Percentiles rank a stretch among this genome's conserved stretches.
These are phyloP conservation scores for Picus viridis DNA, from an alignment of 2,797 vertebrate species.

Conservation along the genomic window DNA sequence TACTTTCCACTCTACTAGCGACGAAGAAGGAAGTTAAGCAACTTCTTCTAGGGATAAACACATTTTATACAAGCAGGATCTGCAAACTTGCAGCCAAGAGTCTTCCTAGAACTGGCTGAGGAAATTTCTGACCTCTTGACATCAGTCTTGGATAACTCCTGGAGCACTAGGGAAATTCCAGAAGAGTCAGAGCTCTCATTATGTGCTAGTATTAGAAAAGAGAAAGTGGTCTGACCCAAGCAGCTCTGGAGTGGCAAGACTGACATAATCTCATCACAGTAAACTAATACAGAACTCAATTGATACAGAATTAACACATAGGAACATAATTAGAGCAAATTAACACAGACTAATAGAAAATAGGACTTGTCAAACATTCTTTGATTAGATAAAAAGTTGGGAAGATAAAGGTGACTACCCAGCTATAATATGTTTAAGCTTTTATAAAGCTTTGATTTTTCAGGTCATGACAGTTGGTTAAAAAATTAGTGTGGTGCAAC, in stretches of 20 bases:
- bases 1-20: constrained; percentile 69
- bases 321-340: constrained; percentile 28
- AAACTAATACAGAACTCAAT: constrained; percentile 44
- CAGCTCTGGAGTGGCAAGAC: not conserved
- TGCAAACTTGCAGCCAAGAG: constrained; percentile 56
- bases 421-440: constrained; percentile 15
- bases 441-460: constrained; percentile 22
- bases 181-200: not conserved
- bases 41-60: constrained; percentile 72
- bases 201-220: constrained; percentile 32
- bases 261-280: constrained; percentile 44
- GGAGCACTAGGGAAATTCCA: constrained; percentile 50
- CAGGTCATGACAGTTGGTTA: constrained; percentile 49
- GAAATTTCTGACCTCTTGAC: constrained; percentile 67
- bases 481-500: constrained; percentile 31
- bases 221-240: constrained; percentile 39
- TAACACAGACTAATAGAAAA: constrained; percentile 48
- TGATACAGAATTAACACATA: constrained; percentile 28
- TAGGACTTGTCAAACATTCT: constrained; percentile 34
- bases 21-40: constrained; percentile 72
- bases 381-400: constrained; percentile 18
- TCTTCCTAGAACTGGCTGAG: constrained; percentile 70
- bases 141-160: constrained; percentile 54
- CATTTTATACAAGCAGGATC: constrained; percentile 60
- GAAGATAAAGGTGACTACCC: not conserved